These are phyloP conservation scores for Rhea americana DNA, from an alignment of 2,113 vertebrate species.

Conservation along the genomic window DNA sequence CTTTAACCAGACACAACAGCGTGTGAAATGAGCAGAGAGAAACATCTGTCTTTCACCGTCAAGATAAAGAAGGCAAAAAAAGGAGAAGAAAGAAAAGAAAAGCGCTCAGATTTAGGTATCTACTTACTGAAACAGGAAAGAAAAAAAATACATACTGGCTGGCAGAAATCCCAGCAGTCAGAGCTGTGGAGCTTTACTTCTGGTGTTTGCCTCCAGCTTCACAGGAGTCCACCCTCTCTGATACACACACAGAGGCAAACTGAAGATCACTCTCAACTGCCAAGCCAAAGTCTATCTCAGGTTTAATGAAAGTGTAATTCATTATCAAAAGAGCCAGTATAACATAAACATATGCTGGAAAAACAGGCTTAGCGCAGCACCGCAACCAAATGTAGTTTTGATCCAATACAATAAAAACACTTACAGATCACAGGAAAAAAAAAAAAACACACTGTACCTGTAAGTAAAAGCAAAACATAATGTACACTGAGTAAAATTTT, in stretches of 20 bases:
- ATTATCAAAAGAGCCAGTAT: slow-evolving; percentile 16
- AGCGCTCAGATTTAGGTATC: background rate
- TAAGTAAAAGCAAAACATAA: background rate
- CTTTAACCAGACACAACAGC: background rate
- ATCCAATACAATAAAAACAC: background rate
- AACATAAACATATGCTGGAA: slow-evolving; percentile 57
- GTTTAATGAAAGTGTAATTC: slow-evolving; percentile 30
- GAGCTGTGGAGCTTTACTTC: background rate
- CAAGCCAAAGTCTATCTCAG: background rate
- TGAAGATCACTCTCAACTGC: background rate
- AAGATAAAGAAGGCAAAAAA: background rate
- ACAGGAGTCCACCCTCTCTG: background rate
- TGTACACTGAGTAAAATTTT: background rate
- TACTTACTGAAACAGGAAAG: slow-evolving; percentile 48
- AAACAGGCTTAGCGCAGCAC: slow-evolving; percentile 25
- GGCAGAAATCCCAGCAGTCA: slow-evolving; percentile 25
- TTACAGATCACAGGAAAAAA: background rate
- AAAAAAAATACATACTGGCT: background rate
- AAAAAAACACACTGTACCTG: background rate
- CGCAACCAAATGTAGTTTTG: background rate
- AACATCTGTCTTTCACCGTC: background rate
- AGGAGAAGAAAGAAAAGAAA: background rate
- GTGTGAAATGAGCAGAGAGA: background rate
- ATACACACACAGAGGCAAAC: accelerated
- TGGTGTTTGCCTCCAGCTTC: slow-evolving; percentile 7